Evolutionary conservation across 2,888 invertebrate genomes (phyloP), one percentile per base, ranked within the genome.

Genomic region (Meganola albula): DNA sequence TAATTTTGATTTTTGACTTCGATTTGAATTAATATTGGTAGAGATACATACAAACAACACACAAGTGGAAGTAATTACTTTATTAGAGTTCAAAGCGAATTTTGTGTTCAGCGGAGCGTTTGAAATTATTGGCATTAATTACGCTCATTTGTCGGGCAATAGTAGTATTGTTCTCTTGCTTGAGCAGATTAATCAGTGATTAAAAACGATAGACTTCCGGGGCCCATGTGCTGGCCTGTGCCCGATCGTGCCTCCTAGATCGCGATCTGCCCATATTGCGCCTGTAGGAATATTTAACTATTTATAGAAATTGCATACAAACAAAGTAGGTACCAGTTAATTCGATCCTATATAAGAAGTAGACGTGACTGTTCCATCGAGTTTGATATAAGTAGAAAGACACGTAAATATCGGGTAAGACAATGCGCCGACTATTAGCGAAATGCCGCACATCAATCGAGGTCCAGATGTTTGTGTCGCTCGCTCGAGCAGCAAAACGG

Each of bases 241-340:
- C 62, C 64, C 66, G 72, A 72, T 74, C 76, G 67, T 75, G 79
- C 71, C 77, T 74, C 53, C 53, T 41, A 60, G 73, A 78, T 78
- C 67, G 64, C 60, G 70, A 74, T 80, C 69, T 58, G 40, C 59
- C 57, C 58, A 63, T 63, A 69, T 65, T 64, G 59, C 57, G 67
- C 69, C 67, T 70, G 70, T 74, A 72, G 72, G 74, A 79, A 71
- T 46, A 47, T 40, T 49, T 39, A 44, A 52, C 38, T 39, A 44
- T 51, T 37, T 47, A 42, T 34, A 44, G 30, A 40, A 39, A 36
- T 39, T 38, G 42, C 32, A 35, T 48, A 34, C 8, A 26, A 14
- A 16, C 33, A 37, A 50, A 48, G 39, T 34, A 50, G 48, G 39
- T 34, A 25, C 31, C 30, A 44, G 30, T 32, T 43, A 52, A 53